These are phyloP conservation scores for Drosophila fulvimacula DNA, from an alignment of 2,888 invertebrate species.

Conservation along the genomic window DNA sequence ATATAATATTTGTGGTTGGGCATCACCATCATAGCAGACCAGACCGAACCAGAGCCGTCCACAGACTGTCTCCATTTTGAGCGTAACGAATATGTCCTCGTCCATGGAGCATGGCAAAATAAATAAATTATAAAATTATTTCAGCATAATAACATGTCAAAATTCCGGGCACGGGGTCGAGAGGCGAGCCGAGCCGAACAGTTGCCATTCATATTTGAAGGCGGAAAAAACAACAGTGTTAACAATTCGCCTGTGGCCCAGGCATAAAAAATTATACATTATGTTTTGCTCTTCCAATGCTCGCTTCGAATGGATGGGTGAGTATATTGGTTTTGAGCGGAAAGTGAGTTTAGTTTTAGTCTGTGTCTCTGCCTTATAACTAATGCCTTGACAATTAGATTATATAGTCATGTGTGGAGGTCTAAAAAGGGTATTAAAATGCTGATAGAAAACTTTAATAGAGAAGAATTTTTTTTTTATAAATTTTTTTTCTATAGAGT, in stretches of 20 bases:
- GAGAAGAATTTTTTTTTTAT: too few relatives aligned
- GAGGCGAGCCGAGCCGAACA: conserved; percentile 11
- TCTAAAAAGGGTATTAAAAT: not conserved
- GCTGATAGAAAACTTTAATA: too few relatives aligned
- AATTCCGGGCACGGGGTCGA: conserved; percentile 40
- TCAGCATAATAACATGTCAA: conserved; percentile 84
- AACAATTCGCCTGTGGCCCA: conserved; percentile 62
- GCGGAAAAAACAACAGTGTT: conserved; percentile 66
- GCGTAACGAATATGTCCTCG: conserved; percentile 59
- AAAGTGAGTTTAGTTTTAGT: not conserved
- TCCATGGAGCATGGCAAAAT: conserved; percentile 57
- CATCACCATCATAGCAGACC: conserved; percentile 17
- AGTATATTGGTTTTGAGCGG: not conserved
- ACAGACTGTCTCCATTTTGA: conserved; percentile 31
- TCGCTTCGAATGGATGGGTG: not conserved
- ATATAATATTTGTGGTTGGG: conserved; percentile 18
- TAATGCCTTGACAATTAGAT: not conserved
- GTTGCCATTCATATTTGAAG: conserved; percentile 12
- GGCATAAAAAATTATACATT: conserved; percentile 67
- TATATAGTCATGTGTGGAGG: not conserved
- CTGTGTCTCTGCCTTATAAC: not conserved
- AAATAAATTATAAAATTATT: conserved; percentile 85
- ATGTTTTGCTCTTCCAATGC: not conserved
- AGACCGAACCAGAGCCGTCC: not conserved
- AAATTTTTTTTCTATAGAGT: too few relatives aligned